These are phyloP conservation scores for Apodemia zela DNA, from an alignment of 2,888 invertebrate species.

Conservation along the genomic window DNA sequence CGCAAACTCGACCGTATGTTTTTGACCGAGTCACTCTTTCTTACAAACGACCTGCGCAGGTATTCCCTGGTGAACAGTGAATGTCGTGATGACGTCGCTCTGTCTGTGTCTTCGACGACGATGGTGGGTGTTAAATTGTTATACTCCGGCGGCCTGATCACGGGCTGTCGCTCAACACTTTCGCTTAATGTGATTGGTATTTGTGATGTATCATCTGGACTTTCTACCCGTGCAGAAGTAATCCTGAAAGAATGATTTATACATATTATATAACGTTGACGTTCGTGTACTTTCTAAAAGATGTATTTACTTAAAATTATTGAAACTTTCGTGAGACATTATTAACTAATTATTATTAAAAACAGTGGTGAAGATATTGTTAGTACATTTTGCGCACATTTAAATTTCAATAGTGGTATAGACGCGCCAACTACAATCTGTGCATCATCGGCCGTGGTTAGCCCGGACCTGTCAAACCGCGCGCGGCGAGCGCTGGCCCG, in stretches of 20 bases:
- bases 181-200: constrained; percentile 68
- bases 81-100: constrained; percentile 45
- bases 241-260: constrained; percentile 44
- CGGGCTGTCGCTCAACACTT: constrained; percentile 53
- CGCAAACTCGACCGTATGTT: constrained; percentile 66
- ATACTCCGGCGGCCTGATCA: constrained; percentile 48
- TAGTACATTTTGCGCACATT: no score
- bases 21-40: constrained; percentile 66
- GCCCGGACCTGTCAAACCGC: no score
- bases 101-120: constrained; percentile 56
- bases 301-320: no score
- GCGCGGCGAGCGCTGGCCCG: no score
- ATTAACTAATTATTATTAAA: no score
- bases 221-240: constrained; percentile 52
- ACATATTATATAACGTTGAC: background rate
- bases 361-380: no score
- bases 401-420: no score
- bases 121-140: constrained; percentile 47
- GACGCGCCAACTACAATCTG: no score
- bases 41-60: constrained; percentile 60
- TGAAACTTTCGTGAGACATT: no score
- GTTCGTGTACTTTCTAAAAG: no score
- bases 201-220: constrained; percentile 53
- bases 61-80: constrained; percentile 61
- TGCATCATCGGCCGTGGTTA: no score